phyloP scores from a whole-genome alignment of 2,888 invertebrate genomes.

The Ochropleura leucogaster region DNA sequence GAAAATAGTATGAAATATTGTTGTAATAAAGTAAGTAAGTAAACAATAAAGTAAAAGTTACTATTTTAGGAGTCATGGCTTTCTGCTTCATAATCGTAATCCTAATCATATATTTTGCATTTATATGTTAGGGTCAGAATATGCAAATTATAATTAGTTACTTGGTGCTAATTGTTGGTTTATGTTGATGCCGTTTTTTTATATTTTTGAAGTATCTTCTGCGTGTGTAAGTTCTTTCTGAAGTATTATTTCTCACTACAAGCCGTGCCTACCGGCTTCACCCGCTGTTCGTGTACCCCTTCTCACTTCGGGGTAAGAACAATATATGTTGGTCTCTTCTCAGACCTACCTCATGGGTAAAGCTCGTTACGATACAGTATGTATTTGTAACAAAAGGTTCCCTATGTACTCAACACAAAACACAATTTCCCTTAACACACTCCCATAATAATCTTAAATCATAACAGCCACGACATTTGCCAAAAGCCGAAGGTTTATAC shows the following conservation, averaged over 20 bases:
- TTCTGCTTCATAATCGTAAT: constrained; percentile 3
- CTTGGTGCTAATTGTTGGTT: background rate
- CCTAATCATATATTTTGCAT: constrained; percentile 20
- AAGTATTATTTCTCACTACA: too few relatives aligned
- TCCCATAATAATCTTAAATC: background rate
- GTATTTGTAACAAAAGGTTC: background rate
- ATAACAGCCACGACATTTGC: constrained; percentile 12
- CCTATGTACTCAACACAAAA: background rate
- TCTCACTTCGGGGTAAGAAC: too few relatives aligned
- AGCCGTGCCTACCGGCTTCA: too few relatives aligned
- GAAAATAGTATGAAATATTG: constrained; percentile 3
- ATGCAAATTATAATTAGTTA: constrained; percentile 24
- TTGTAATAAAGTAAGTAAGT: too few relatives aligned
- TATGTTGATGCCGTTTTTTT: background rate
- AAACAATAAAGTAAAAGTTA: too few relatives aligned
- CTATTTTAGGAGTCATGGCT: background rate
- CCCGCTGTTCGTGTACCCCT: too few relatives aligned
- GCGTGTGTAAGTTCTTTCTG: too few relatives aligned
- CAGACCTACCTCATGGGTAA: too few relatives aligned
- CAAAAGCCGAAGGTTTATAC: constrained; percentile 41
- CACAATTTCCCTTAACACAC: background rate
- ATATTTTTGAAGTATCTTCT: background rate
- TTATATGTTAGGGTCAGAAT: constrained; percentile 18
- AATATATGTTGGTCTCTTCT: too few relatives aligned
- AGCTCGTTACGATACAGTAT: too few relatives aligned